Percentiles rank a stretch among this genome's conserved stretches.
phyloP scores from a whole-genome alignment of 1,140 invertebrate species.

The Hycleus cichorii region DNA sequence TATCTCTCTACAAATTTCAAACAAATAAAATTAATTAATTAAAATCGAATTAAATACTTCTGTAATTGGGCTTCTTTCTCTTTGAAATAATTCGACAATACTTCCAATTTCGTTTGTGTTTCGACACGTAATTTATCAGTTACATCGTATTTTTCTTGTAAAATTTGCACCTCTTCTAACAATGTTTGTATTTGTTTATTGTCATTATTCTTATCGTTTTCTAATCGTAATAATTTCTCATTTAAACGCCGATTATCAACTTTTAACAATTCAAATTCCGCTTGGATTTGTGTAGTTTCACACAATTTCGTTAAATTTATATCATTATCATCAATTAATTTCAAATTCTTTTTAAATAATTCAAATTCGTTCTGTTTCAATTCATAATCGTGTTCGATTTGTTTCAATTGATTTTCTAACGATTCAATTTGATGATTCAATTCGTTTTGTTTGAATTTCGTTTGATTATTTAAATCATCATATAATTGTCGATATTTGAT shows the following conservation, averaged over 20 bases:
- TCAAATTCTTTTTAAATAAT: constrained; percentile 42
- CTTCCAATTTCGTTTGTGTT: constrained; percentile 72
- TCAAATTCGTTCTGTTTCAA: constrained; percentile 37
- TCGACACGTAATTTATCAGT: constrained; percentile 72
- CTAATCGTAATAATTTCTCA: constrained; percentile 41
- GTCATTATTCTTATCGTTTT: constrained; percentile 33
- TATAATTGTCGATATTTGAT: constrained; percentile 17
- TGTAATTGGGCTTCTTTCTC: constrained; percentile 79
- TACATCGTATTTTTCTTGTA: constrained; percentile 58
- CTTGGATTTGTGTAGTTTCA: constrained; percentile 43
- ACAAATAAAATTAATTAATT: background rate
- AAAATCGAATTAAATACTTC: constrained; percentile 48
- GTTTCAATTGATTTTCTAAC: constrained; percentile 20
- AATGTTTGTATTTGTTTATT: constrained; percentile 25
- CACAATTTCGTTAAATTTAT: constrained; percentile 41
- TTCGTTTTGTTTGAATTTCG: background rate
- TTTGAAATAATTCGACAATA: constrained; percentile 80
- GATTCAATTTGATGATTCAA: constrained; percentile 6
- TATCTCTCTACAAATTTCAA: constrained; percentile 54
- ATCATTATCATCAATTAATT: constrained; percentile 40
- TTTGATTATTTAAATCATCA: constrained; percentile 15
- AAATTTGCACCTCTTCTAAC: constrained; percentile 45
- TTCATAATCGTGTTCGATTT: constrained; percentile 29
- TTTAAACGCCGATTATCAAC: constrained; percentile 40
- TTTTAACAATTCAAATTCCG: constrained; percentile 45